These are phyloP conservation scores for Rattus rattus DNA, from an alignment of 2,113 vertebrate genomes.

Conservation along the genomic window DNA sequence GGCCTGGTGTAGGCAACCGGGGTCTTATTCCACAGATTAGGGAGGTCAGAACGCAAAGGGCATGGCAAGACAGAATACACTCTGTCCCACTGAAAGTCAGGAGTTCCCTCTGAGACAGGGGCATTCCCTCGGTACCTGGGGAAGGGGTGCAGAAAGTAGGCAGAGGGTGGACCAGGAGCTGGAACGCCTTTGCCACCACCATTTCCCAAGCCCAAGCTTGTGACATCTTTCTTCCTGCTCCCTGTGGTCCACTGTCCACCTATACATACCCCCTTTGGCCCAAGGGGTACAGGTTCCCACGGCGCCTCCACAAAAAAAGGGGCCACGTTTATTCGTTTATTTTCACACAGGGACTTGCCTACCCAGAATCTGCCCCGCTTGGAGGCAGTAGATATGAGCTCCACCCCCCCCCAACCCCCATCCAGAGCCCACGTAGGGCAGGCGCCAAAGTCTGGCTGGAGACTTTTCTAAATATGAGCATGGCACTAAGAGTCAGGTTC, in stretches of 20 bases:
- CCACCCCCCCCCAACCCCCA: constrained; percentile 67
- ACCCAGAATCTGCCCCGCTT: constrained; percentile 65
- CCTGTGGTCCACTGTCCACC: rapidly evolving
- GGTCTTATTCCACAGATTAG: neutral
- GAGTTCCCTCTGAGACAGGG: neutral
- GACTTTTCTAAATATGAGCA: constrained; percentile 77
- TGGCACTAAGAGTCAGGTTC: constrained; percentile 75
- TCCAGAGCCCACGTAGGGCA: constrained; percentile 54
- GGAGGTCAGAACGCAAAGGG: neutral
- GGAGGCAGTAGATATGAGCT: constrained; percentile 47
- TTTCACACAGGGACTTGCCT: constrained; percentile 39
- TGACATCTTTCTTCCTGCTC: neutral
- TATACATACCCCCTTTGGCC: neutral
- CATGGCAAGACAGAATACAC: neutral
- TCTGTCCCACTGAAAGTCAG: neutral
- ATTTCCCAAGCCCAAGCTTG: neutral
- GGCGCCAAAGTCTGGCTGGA: constrained; percentile 65
- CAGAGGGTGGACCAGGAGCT: neutral
- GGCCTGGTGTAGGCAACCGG: neutral
- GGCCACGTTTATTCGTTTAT: constrained; percentile 34
- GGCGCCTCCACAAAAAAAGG: constrained; percentile 16
- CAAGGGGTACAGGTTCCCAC: neutral
- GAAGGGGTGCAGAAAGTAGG: neutral
- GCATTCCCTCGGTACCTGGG: neutral
- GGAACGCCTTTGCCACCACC: neutral